A percentile compares a stretch with the other conserved stretches of the same genome.
Evolutionary conservation across 2,113 vertebrate species (phyloP).

Genomic region (Zingel zingel): DNA sequence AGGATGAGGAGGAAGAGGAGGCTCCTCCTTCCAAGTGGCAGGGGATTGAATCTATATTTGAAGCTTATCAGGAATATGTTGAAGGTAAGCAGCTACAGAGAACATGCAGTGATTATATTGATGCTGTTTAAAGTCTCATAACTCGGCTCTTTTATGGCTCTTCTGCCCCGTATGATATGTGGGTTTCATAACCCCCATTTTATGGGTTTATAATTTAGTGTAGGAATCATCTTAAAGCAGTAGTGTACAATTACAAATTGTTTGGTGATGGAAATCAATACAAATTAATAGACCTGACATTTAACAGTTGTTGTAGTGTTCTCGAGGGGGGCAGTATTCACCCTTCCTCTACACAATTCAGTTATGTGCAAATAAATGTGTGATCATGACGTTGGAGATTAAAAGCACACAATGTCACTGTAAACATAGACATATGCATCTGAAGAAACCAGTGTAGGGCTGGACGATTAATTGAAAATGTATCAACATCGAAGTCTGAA

Average conservation of each 20-base stretch:
- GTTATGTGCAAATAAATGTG: not conserved
- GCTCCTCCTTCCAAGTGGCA: constrained; percentile 90
- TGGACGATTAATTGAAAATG: too few species aligned
- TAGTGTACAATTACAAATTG: not conserved
- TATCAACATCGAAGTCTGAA: too few species aligned
- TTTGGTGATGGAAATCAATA: not conserved
- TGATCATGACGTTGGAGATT: not conserved
- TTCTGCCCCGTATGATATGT: too few species aligned
- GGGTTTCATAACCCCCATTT: not conserved
- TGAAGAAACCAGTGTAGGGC: not conserved
- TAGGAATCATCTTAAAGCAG: not conserved
- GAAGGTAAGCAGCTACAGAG: constrained; percentile 87
- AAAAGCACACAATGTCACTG: not conserved
- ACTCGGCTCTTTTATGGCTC: not conserved
- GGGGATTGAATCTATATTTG: constrained; percentile 96
- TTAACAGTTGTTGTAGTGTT: not conserved
- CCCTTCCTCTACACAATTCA: not conserved
- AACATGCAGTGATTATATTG: not conserved
- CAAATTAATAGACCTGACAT: not conserved
- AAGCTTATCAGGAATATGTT: constrained; percentile 97
- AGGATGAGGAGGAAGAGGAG: constrained; percentile 84
- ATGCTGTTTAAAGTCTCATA: not conserved
- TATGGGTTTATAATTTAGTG: not conserved
- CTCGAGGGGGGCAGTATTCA: constrained; percentile 52
- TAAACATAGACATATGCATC: not conserved